phyloP scores from a whole-genome alignment of 2,888 invertebrate genomes.

The Megastigmus dorsalis region DNA sequence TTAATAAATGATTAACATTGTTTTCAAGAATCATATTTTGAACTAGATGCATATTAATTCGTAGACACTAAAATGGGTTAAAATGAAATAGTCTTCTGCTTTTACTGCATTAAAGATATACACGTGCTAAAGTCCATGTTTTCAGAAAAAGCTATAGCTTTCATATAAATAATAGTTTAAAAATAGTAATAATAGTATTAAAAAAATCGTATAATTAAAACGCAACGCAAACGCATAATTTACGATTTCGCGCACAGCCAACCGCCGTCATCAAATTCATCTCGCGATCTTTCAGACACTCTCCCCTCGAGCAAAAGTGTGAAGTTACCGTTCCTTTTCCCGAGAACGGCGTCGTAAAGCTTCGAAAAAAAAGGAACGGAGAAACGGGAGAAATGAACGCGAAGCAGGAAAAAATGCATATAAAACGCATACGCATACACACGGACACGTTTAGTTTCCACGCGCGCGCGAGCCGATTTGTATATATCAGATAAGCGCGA shows the following conservation, averaged over 20 bases:
- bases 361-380: background rate
- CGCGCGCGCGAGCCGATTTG: slow-evolving; percentile 11
- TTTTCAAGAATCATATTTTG: too few species aligned
- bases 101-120: too few species aligned
- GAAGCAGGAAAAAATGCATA: slow-evolving; percentile 8
- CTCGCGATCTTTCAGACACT: background rate
- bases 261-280: background rate
- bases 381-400: background rate
- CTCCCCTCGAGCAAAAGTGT: background rate
- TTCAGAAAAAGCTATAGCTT: too few species aligned
- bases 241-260: background rate
- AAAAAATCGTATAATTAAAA: too few species aligned
- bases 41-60: too few species aligned
- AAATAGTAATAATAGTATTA: too few species aligned
- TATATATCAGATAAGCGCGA: slow-evolving; percentile 12
- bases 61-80: too few species aligned
- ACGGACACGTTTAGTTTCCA: slow-evolving; percentile 6
- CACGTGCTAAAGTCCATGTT: too few species aligned
- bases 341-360: background rate
- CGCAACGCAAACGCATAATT: background rate
- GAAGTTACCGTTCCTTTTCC: slow-evolving; percentile 8
- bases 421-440: background rate
- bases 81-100: too few species aligned
- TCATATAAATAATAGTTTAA: too few species aligned
- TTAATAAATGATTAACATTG: too few species aligned